Evolutionary conservation across 2,797 vertebrate genomes (phyloP), one percentile per base, ranked within the genome.

Genomic region (Sebastes baramenuke): DNA sequence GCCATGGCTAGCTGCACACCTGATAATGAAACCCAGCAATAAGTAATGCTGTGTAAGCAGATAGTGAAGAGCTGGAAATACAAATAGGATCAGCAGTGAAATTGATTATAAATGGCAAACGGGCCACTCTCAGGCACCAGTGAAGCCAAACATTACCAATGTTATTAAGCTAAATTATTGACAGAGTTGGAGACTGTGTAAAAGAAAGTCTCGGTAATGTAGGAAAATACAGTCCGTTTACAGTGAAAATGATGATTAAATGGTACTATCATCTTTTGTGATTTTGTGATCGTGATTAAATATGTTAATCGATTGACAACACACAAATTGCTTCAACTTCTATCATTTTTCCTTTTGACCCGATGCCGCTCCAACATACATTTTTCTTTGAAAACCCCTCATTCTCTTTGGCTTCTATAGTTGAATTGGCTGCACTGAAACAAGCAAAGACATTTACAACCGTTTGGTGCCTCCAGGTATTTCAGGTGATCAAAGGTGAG

Each of bases 21-120:
- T 92, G 87, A 91, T 92, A 93, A 85, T 88, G 87, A 92, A 88
- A 87, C 54, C 67, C 78, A 58, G 82, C 80, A 83, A 88, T 87
- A 80, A 84, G 81, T 77, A 88, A 85, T 82, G 87, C 93, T 84
- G 73, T 76, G 90, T 82, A 87, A 89, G 87, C 90, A 89, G 83
- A 91, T 76, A 81, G 82, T 66, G 80, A 81, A 68, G 72, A 80
- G 79, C 72, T 76, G 55, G 79, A 89, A 88, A 85, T 86, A 92
- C 86, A 94, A 93, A 92, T 88, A 89, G 87, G 85, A 93, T 89
- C 82, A 80, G 77, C 66, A 32, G 77, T 52, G 65, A 86, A 88
- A 90, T 71, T 82, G 88, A 93, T 92, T 88, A 87, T 52, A 72
- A 83, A 84, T 75, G 74, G 80, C 86, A 86, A 89, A 81, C 22